Conservation (phyloP, 2,113 vertebrate genomes). For the Poeciliopsis occidentalis region DNA sequence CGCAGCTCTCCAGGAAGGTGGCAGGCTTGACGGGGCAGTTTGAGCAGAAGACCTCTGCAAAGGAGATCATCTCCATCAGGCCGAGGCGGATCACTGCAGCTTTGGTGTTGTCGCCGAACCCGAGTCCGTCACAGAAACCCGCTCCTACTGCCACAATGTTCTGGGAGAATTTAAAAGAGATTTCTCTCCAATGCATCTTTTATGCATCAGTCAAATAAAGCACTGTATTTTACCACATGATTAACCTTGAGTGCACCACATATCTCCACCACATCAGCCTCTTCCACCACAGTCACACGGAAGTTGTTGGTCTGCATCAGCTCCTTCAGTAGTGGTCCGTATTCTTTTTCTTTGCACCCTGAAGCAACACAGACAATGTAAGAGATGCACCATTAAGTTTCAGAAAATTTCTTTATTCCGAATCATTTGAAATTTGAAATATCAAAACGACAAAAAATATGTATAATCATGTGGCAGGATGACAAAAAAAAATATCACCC, state of each 20-base stretch:
- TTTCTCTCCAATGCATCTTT: background rate
- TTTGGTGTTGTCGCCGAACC: constrained; percentile 96
- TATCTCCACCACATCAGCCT: constrained; percentile 95
- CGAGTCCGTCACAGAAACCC: constrained; percentile 95
- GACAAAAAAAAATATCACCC: background rate
- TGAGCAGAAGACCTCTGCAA: constrained; percentile 91
- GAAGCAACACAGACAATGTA: background rate
- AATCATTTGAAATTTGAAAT: too few species aligned
- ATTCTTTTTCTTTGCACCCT: constrained; percentile 88
- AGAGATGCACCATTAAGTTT: background rate
- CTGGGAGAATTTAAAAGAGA: constrained; percentile 65
- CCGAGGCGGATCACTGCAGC: constrained; percentile 95
- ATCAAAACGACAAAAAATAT: too few species aligned
- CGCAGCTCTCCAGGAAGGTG: constrained; percentile 98
- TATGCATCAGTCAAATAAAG: background rate
- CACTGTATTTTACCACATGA: background rate
- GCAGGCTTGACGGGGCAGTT: constrained; percentile 79
- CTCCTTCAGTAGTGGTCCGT: constrained; percentile 87
- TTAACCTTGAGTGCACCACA: constrained; percentile 95
- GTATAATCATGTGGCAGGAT: background rate
- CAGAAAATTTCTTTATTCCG: background rate
- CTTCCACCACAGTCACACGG: constrained; percentile 90
- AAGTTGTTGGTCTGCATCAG: constrained; percentile 96
- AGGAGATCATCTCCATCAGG: constrained; percentile 96
- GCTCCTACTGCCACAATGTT: constrained; percentile 94